Conservation (phyloP, 2,113 vertebrate genomes). For the Lophura nycthemera region DNA sequence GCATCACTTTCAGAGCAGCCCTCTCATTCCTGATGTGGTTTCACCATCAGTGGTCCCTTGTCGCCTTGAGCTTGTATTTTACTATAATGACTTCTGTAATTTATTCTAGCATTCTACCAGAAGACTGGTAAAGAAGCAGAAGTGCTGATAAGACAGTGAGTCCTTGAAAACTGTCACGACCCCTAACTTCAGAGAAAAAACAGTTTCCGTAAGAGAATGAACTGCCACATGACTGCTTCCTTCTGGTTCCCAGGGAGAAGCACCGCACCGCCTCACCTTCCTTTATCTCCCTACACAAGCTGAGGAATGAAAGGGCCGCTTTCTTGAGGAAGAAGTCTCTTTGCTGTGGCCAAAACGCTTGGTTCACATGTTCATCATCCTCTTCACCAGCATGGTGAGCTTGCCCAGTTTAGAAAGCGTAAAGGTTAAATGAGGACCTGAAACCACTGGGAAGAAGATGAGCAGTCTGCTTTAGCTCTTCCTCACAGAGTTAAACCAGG, state of each 20-base stretch:
- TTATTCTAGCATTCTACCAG: neutral
- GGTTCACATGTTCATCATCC: slow-evolving; percentile 30
- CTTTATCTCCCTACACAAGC: neutral
- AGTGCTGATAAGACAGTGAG: neutral
- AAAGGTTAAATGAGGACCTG: slow-evolving; percentile 26
- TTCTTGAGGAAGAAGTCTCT: slow-evolving; percentile 35
- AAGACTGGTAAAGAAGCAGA: neutral
- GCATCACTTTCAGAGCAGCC: too few relatives aligned
- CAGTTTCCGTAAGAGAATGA: neutral
- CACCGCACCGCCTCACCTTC: fast-evolving
- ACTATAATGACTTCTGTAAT: neutral
- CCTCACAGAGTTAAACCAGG: neutral
- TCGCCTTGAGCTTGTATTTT: neutral
- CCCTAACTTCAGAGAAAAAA: neutral
- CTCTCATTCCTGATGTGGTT: neutral
- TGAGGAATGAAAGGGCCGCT: neutral
- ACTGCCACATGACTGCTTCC: neutral
- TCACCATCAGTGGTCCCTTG: neutral
- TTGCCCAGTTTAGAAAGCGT: neutral
- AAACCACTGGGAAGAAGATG: neutral
- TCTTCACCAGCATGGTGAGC: neutral
- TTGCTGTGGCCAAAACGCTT: neutral
- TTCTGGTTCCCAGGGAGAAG: neutral
- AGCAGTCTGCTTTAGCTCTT: neutral
- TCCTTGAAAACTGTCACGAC: neutral